Conservation (phyloP, 2,888 invertebrate species). For the Cephonodes hylas region DNA sequence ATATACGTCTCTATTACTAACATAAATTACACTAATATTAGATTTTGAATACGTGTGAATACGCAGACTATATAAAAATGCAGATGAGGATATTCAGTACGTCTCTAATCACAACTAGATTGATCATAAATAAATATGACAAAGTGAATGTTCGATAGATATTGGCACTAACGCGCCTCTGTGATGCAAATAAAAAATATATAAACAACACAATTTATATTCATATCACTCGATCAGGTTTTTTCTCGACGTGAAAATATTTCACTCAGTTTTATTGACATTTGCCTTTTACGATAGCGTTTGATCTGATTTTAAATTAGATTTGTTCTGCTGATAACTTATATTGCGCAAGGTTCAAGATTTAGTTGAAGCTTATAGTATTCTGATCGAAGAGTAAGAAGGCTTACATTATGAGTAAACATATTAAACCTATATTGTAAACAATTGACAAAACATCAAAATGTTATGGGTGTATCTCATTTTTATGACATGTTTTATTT, state of each 20-base stretch:
- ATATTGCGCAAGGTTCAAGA: not conserved
- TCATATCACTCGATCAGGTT: constrained; percentile 11
- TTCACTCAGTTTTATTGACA: constrained; percentile 16
- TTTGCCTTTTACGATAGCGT: constrained; percentile 12
- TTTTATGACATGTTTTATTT: too few relatives aligned
- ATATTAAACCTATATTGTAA: not conserved
- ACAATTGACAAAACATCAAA: too few relatives aligned
- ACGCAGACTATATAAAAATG: not conserved
- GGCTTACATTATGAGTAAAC: not conserved
- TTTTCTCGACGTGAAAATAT: constrained; percentile 4
- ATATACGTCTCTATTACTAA: too few relatives aligned
- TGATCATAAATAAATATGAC: constrained; percentile 14
- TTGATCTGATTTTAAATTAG: not conserved
- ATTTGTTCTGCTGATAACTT: not conserved
- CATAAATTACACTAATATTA: too few relatives aligned
- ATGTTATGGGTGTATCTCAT: too few relatives aligned
- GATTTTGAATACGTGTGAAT: too few relatives aligned
- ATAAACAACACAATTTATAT: constrained; percentile 28
- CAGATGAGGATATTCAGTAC: not conserved
- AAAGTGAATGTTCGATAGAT: constrained; percentile 28
- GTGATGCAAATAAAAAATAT: constrained; percentile 27
- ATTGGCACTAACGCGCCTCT: constrained; percentile 30
- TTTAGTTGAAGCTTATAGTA: not conserved
- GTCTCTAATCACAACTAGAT: not conserved
- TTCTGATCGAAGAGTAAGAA: not conserved